Evolutionary conservation across 1,140 invertebrate species (phyloP), one percentile per base, ranked within the genome.

Genomic region (Drosophila melanica): DNA sequence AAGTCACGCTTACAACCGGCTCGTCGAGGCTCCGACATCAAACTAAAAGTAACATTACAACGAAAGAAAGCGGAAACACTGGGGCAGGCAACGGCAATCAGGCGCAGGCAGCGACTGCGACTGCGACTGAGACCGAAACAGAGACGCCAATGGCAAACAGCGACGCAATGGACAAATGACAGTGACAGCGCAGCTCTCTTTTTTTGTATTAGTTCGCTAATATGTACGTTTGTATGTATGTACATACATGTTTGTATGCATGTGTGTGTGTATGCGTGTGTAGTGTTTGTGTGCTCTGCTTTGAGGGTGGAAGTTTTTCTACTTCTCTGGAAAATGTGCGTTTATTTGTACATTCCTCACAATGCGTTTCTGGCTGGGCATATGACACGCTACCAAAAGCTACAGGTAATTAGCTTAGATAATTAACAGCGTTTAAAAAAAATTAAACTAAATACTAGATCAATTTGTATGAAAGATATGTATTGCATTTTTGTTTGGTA

Each of bases 31-130:
- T 84, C 85, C 79, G 77, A 80, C 74, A 84, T 77, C 80, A 82
- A 89, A 89, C 84, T 89, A 89, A 89, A 89, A 84, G 85, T 89
- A 89, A 89, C 84, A 89, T 89, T 89, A 90, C 84, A 82, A 81
- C 82, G 77, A 89, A 89, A 89, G 85, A 87, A 87, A 87, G 84
- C 82, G 82, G 84, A 87, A 87, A 89, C 84, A 89, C 84, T 89
- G 84, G 85, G 85, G 73, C 84, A 89, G 79, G 79, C 81, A 84
- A 70, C 72, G 59, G 75, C 77, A 86, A 72, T 69, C 70, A 69
- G 80, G 68, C 78, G 79, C 64, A 58, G 62, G 60, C 82, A 72
- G 79, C 62, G 73, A 69, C 82, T 71, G 82, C 81, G 78, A 71
- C 84, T 73, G 70, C 81, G 39, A 50, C 48, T 50, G 47, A 51